Percentiles rank a stretch among this genome's conserved stretches.
These are phyloP conservation scores for Drymonia ruficornis DNA, from an alignment of 2,888 invertebrate species.

Conservation along the genomic window DNA sequence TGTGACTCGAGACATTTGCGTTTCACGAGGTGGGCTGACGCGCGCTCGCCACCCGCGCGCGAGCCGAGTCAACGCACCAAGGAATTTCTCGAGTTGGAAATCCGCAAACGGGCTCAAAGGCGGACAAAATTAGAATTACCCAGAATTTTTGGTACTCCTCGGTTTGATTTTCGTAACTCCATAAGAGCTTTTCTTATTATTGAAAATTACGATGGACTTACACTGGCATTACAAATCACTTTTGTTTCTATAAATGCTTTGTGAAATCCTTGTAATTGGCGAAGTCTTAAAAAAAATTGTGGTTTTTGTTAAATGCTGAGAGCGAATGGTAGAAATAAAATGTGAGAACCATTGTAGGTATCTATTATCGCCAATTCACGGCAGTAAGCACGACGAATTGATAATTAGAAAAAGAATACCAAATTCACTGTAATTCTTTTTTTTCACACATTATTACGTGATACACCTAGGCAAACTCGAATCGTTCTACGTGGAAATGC, in stretches of 20 bases:
- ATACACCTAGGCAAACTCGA: no score
- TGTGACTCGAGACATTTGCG: conserved; percentile 41
- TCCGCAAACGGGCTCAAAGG: conserved; percentile 45
- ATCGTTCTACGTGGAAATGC: no score
- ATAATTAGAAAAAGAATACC: conserved; percentile 36
- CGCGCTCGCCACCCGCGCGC: conserved; percentile 37
- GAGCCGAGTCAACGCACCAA: conserved; percentile 40
- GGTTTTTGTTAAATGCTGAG: no score
- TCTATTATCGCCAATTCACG: conserved; percentile 1
- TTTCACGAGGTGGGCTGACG: conserved; percentile 36
- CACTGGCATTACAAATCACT: no score
- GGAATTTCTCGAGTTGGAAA: conserved; percentile 37
- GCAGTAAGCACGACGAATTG: conserved; percentile 35
- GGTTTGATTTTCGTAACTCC: conserved; percentile 18
- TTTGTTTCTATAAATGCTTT: no score
- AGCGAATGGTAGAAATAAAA: no score
- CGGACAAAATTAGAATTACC: conserved; percentile 46
- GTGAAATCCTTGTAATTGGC: no score
- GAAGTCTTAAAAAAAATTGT: no score
- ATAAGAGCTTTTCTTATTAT: not conserved
- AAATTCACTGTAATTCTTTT: no score
- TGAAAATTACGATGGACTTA: no score
- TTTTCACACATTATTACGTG: no score
- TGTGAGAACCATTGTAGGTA: no score
- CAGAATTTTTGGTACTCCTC: conserved; percentile 33